Base-by-base conservation (phyloP, 2,888 invertebrate species). In the Clistopyga incitator region DNA sequence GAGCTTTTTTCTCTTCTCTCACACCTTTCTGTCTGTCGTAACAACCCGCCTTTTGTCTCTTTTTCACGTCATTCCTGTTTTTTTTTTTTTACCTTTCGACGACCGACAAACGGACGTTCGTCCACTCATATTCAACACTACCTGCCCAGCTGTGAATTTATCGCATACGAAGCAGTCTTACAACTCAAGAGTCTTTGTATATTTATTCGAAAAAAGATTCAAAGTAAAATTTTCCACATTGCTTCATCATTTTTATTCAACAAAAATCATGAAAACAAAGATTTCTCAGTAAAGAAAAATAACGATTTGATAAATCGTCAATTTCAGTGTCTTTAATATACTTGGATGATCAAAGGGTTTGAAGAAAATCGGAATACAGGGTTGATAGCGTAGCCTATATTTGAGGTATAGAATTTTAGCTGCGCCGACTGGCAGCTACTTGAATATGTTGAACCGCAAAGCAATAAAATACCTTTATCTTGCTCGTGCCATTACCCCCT, bases 381-480 rank as follows among this genome's bases (percentile, higher is more conserved):
- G 42, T 59, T 23, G 13, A n/a, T 42, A 13, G 29, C 23, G 38
- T 45, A 52, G 20, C 68, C 10, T 6, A 75, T 42, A 64, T 52
- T 71, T 65, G 23, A 38, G 25, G 54, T 70, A 78, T 29, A 75
- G 50, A 42, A 52, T 72, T 38, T 20, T 38, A 56, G 56, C 23
- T 13, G 71, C 15, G 71, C 72, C 65, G 61, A 74, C 34, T 29
- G 65, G 18, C 61, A 81, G 77, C 78, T 80, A 80, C 78, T 87
- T 82, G 85, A 87, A 87, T 86, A 87, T 87, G 87, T 86, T 85
- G 75, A 81, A 86, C 90, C 90, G 86, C 87, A 86, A 87, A 88
- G 88, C 91, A 92, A 93, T 93, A 93, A 93, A 93, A 91, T 92
- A 93, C 90, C 92, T 92, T 93, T 93, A 93, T 93, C 93, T 93